phyloP scores from a whole-genome alignment of 2,888 invertebrate species.

The Patella pellucida region DNA sequence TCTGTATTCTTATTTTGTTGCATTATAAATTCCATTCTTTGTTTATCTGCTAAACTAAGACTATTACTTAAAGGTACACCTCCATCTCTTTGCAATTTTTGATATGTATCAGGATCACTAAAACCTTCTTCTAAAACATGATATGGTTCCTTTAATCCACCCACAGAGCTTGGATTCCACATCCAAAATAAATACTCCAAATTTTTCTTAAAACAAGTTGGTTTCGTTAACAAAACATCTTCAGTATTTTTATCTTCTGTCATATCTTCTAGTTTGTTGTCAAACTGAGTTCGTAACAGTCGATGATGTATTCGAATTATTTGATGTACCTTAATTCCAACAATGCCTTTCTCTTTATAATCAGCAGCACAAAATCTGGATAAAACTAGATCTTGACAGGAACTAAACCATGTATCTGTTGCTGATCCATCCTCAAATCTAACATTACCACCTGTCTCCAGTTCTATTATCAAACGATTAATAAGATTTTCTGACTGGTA shows the following conservation, averaged over 20 bases:
- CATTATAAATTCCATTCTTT: slow-evolving; percentile 54
- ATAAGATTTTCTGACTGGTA: slow-evolving; percentile 51
- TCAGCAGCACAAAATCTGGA: slow-evolving; percentile 70
- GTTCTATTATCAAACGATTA: slow-evolving; percentile 62
- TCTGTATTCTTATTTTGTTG: slow-evolving; percentile 46
- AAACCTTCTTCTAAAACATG: slow-evolving; percentile 68
- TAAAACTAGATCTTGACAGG: slow-evolving; percentile 68
- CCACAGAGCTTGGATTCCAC: slow-evolving; percentile 66
- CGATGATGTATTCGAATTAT: slow-evolving; percentile 68
- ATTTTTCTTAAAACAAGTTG: slow-evolving; percentile 60
- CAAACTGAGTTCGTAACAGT: slow-evolving; percentile 64
- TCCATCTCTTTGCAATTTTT: slow-evolving; percentile 62
- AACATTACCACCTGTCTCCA: slow-evolving; percentile 71
- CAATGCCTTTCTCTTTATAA: slow-evolving; percentile 60
- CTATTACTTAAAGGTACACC: slow-evolving; percentile 69
- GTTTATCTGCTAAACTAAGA: slow-evolving; percentile 65
- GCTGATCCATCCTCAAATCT: slow-evolving; percentile 68
- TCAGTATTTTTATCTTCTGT: slow-evolving; percentile 61
- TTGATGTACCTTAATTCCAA: slow-evolving; percentile 65
- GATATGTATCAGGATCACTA: slow-evolving; percentile 60
- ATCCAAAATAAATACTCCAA: slow-evolving; percentile 71
- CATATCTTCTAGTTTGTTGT: slow-evolving; percentile 59
- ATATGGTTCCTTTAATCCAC: slow-evolving; percentile 58
- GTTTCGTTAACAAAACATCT: slow-evolving; percentile 54
- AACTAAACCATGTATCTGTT: slow-evolving; percentile 67